These are phyloP conservation scores for Actenoides lindsayi DNA, from an alignment of 2,113 vertebrate species.

Conservation along the genomic window DNA sequence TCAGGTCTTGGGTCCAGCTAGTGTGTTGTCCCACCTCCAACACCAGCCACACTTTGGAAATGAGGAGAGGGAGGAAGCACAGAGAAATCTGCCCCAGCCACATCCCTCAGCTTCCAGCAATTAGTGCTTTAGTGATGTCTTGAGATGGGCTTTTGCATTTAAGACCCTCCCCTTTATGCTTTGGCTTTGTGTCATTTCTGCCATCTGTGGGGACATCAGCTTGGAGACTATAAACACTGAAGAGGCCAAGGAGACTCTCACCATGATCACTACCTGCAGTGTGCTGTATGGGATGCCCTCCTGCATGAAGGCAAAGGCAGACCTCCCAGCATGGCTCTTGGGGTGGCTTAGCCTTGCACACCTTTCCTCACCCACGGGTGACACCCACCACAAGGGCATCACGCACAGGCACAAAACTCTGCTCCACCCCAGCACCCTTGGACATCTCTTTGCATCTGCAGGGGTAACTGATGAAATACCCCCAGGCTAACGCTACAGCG, in stretches of 20 bases:
- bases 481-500: background rate
- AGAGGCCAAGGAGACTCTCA: background rate
- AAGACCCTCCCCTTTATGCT: background rate
- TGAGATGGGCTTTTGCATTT: background rate
- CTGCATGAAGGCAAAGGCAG: background rate
- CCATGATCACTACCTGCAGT: background rate
- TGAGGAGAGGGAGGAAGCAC: background rate
- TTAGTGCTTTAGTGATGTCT: background rate
- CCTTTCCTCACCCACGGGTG: background rate
- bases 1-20: background rate
- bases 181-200: background rate
- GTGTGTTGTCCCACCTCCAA: background rate
- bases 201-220: background rate
- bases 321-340: background rate
- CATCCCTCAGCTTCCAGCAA: background rate
- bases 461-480: background rate
- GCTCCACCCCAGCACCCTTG: background rate
- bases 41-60: background rate
- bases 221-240: background rate
- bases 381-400: background rate
- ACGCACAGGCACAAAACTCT: background rate
- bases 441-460: background rate
- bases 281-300: background rate
- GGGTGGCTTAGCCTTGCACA: fast-evolving
- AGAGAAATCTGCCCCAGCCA: background rate